Conservation (phyloP, 2,113 vertebrate genomes). For the Psammodynastes pulverulentus region DNA sequence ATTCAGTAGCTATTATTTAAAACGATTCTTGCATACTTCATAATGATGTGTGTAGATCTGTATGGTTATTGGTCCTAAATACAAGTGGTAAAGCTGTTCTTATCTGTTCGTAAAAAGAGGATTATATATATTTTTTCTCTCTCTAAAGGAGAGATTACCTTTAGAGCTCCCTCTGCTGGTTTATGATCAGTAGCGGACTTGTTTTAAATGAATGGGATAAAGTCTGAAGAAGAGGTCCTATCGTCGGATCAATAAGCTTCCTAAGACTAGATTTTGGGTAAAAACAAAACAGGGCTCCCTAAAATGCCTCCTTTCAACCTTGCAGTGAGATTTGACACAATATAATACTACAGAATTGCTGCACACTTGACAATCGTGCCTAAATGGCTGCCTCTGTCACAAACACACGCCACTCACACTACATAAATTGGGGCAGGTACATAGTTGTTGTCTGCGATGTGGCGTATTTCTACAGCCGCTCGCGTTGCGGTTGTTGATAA, state of each 20-base stretch:
- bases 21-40: not conserved
- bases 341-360: accelerated
- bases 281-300: not conserved
- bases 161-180: not conserved
- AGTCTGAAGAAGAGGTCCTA: not conserved
- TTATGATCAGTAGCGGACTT: not conserved
- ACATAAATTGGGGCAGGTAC: not conserved
- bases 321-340: not conserved
- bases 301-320: not conserved
- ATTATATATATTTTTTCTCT: not conserved
- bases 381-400: not conserved
- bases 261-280: not conserved
- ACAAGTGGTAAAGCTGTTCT: not conserved
- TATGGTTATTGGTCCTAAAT: not conserved
- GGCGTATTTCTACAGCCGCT: not conserved
- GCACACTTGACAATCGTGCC: not conserved
- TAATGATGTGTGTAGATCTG: not conserved
- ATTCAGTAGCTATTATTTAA: not conserved
- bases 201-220: not conserved
- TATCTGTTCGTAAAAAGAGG: not conserved
- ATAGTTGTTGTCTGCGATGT: not conserved
- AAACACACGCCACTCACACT: not conserved
- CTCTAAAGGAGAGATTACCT: not conserved
- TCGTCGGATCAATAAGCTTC: not conserved
- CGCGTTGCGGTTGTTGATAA: not conserved